These are phyloP conservation scores for Eumacrocentrus americanus DNA, from an alignment of 2,888 invertebrate species.

Conservation along the genomic window DNA sequence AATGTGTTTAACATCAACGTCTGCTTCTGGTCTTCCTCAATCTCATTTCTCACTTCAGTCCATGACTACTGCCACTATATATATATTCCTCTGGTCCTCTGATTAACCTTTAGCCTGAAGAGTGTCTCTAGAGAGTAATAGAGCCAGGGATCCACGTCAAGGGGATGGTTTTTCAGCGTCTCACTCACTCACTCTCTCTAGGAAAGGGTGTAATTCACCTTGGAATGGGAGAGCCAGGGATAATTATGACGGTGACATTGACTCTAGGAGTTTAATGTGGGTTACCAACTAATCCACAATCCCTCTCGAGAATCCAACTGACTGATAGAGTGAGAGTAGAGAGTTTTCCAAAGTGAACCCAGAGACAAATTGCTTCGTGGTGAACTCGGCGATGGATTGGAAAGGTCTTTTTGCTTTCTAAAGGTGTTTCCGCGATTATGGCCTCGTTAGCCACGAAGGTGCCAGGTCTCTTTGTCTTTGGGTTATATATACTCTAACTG, in stretches of 20 bases:
- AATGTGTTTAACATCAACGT: slow-evolving; percentile 23
- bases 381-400: slow-evolving; percentile 27
- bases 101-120: slow-evolving; percentile 3
- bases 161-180: slow-evolving; percentile 4
- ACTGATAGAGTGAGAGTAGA: no score
- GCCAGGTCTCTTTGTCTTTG: background rate
- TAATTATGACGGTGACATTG: slow-evolving; percentile 3
- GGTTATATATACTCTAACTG: background rate
- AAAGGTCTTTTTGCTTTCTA: slow-evolving; percentile 28
- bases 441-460: slow-evolving; percentile 45
- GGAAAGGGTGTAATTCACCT: background rate
- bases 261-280: slow-evolving; percentile 20
- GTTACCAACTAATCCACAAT: slow-evolving; percentile 14
- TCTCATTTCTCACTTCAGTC: no score
- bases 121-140: slow-evolving; percentile 12
- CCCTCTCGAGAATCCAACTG: slow-evolving; percentile 1
- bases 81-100: background rate
- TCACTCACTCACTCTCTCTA: background rate
- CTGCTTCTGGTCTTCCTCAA: slow-evolving; percentile 25
- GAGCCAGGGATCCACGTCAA: background rate
- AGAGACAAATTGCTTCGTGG: background rate
- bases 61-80: no score
- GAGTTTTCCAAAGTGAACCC: no score
- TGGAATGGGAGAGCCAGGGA: background rate
- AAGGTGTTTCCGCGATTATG: slow-evolving; percentile 47